Evolutionary conservation across 2,797 vertebrate species (phyloP).

Genomic region (Hyperoplus lanceolatus): DNA sequence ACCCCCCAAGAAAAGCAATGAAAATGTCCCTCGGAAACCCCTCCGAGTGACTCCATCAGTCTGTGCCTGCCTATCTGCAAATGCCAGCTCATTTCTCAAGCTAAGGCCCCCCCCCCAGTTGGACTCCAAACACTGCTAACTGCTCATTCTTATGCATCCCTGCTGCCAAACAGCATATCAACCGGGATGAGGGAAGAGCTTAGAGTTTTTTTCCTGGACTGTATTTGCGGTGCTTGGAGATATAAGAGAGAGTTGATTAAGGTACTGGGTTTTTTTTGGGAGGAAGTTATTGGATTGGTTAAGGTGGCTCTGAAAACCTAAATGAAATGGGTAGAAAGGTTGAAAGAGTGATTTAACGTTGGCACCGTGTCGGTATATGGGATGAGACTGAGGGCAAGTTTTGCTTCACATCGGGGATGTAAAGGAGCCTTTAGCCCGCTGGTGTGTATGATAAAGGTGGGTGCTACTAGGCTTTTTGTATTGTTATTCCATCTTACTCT

Average conservation of each 20-base stretch:
- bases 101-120: slow-evolving; percentile 66
- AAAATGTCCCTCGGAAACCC: slow-evolving; percentile 68
- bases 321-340: slow-evolving; percentile 54
- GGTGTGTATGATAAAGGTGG: slow-evolving; percentile 2
- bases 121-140: slow-evolving; percentile 72
- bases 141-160: slow-evolving; percentile 80
- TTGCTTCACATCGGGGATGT: neutral
- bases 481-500: slow-evolving; percentile 48
- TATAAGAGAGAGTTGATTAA: slow-evolving; percentile 63
- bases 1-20: slow-evolving; percentile 69
- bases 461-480: slow-evolving; percentile 1
- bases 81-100: slow-evolving; percentile 84
- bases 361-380: slow-evolving; percentile 8
- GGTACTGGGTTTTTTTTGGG: slow-evolving; percentile 41
- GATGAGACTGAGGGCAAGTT: slow-evolving; percentile 4
- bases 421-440: slow-evolving; percentile 1
- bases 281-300: slow-evolving; percentile 45
- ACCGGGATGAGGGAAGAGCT: slow-evolving; percentile 69
- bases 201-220: slow-evolving; percentile 62
- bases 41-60: slow-evolving; percentile 76
- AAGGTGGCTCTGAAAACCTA: slow-evolving; percentile 46
- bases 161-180: slow-evolving; percentile 79
- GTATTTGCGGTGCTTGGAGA: slow-evolving; percentile 60
- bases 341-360: slow-evolving; percentile 38
- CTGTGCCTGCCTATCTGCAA: slow-evolving; percentile 81